A percentile compares a stretch with the other conserved stretches of the same genome.
Evolutionary conservation across 2,888 invertebrate species (phyloP).

Genomic region (Penaeus monodon): DNA sequence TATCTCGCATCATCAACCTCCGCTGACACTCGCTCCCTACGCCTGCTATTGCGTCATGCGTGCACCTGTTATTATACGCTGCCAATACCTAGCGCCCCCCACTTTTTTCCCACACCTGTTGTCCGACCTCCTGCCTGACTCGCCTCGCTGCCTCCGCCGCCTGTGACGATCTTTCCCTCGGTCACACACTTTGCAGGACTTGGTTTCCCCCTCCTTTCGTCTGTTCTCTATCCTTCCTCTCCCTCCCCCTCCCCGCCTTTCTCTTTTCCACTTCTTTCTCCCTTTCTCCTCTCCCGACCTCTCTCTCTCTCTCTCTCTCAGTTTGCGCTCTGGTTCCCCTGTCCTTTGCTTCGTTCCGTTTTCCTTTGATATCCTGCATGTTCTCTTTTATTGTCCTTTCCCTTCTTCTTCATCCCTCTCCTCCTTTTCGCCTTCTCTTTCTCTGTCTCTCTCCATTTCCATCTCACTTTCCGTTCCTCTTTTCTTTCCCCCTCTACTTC

Average conservation of each 20-base stretch:
- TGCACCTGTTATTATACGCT: too few species aligned
- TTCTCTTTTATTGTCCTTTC: neutral
- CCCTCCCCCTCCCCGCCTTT: neutral
- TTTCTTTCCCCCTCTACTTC: neutral
- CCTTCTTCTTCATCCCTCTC: neutral
- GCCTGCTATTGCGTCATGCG: too few species aligned
- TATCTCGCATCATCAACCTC: too few species aligned
- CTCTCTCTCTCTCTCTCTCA: neutral
- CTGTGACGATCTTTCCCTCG: too few species aligned
- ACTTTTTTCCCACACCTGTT: too few species aligned
- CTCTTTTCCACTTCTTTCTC: neutral
- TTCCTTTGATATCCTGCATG: neutral
- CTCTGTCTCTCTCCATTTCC: neutral
- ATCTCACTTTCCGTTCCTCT: neutral
- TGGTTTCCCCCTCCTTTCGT: neutral
- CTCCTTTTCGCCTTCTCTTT: neutral
- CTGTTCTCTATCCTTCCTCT: neutral
- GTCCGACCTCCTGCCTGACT: too few species aligned
- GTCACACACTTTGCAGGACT: too few species aligned
- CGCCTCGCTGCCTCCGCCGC: too few species aligned
- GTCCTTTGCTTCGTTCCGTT: neutral
- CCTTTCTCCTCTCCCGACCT: neutral
- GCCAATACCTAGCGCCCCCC: too few species aligned
- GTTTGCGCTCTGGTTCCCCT: neutral
- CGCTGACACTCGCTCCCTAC: too few species aligned